phyloP scores from a whole-genome alignment of 2,888 invertebrate species.

The Caenorhabditis wallacei region DNA sequence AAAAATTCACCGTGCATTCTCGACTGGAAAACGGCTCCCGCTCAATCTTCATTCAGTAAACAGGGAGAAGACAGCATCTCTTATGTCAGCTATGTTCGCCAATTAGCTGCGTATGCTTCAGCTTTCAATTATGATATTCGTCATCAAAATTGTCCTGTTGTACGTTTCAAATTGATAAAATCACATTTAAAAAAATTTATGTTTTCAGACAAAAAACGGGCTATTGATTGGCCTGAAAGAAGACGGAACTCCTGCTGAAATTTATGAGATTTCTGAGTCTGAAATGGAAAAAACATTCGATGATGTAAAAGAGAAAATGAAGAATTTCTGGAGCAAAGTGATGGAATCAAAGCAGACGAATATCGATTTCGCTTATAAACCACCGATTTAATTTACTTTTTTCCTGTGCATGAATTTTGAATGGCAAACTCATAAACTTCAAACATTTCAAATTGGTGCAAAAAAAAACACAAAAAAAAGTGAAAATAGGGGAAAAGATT shows the following conservation, averaged over 20 bases:
- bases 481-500: slow-evolving; percentile 18
- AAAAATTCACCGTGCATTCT: too few species aligned
- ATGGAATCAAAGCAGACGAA: background rate
- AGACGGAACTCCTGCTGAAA: slow-evolving; percentile 52
- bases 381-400: background rate
- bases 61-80: slow-evolving; percentile 57
- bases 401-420: background rate
- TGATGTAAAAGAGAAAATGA: slow-evolving; percentile 34
- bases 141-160: slow-evolving; percentile 17
- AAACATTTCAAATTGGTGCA: slow-evolving; percentile 11
- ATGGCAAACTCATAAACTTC: background rate
- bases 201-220: slow-evolving; percentile 32
- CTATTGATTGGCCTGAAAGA: slow-evolving; percentile 57
- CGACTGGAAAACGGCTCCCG: slow-evolving; percentile 60
- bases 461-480: slow-evolving; percentile 15
- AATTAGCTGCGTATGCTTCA: slow-evolving; percentile 61
- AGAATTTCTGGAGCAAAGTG: slow-evolving; percentile 47
- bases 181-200: background rate
- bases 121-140: slow-evolving; percentile 55
- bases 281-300: slow-evolving; percentile 34
- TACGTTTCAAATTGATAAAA: too few species aligned
- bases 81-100: slow-evolving; percentile 40
- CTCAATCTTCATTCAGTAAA: slow-evolving; percentile 46
- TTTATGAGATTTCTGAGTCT: slow-evolving; percentile 34
- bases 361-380: slow-evolving; percentile 60